Evolutionary conservation across 2,797 vertebrate genomes (phyloP), one percentile per base, ranked within the genome.

Genomic region (Euphonia xanthogaster): DNA sequence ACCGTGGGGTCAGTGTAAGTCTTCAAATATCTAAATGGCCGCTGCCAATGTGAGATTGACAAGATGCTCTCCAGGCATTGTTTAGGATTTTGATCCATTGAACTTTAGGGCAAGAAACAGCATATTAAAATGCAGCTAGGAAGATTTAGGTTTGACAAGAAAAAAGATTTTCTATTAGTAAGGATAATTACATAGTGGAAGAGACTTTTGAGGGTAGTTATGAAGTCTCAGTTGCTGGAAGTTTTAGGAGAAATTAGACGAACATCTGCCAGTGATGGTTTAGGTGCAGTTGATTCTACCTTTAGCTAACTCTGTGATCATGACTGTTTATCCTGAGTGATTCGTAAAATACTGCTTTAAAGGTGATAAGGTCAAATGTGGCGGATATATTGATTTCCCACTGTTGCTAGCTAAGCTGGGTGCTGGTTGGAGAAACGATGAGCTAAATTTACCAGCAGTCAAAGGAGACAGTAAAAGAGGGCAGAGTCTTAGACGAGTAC

Each of bases 381-480:
- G 87, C 57, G 58, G 89, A 82, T 97, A 85, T 94, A 96, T 89
- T 95, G 96, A 96, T 97, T 96, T 92, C 94, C 72, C 87, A 87
- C 87, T 83, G 78, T 76, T 87, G 58, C 67, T 68, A 35, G 21
- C 35, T 42, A 53, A 94, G 60, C 65, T 88, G 48, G 87, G n/a
- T 65, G 84, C 75, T 94, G 67, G 72, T 30, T 85, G 82, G 75
- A 65, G 85, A 94, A 94, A 91, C 2, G 55, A 94, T 79, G 94
- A 94, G 81, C 95, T 95, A 95, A 96, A 94, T 94, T 93, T 94
- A 92, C 45, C 94, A 54, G 87, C 93, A 91, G 94, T 87, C 75
- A 86, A 73, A 75, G 68, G 74, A 92, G 91, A 86, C 75, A 91
- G 48, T 94, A 84, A 78, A 97, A 94, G 68, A 96, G 87, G 79